Base-by-base conservation (phyloP, 2,888 invertebrate species). In the Theretra japonica region DNA sequence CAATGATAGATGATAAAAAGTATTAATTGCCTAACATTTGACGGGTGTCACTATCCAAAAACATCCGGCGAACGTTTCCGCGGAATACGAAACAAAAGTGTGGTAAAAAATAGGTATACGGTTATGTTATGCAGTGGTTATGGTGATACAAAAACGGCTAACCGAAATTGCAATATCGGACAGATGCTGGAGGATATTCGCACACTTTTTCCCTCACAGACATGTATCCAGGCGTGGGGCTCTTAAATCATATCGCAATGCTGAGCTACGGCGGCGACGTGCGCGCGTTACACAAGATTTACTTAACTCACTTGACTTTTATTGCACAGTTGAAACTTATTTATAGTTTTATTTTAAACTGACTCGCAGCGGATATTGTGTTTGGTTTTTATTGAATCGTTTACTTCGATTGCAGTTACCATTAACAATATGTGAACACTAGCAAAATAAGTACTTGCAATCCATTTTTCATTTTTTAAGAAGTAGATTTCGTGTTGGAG, bases 101-200 rank as follows among this genome's bases (percentile, higher is more conserved):
- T 25, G 17, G 25, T 17, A 41, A 21, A 65, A 41, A 65, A 65
- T 41, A 48, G 23, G 23, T 65, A 65, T 11, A 53, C 21, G 21
- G 41, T 17, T 41, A 48, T 15, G 23, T 41, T 77, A 73, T 68
- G 65, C 70, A 23, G 58, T 59, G 72, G 69, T 68, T 77, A 77
- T 75, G 74, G 53, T 70, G 73, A 75, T 75, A 77, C 77, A 80
- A 81, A 82, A 82, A 76, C 78, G 73, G 72, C 68, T 70, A 72
- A 75, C 72, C 77, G 73, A 81, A 82, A 81, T 80, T 80, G 79
- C 82, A 83, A 83, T 83, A 84, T 81, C 79, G 78, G 75, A 75
- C 80, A 80, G 74, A 78, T 78, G 78, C 70, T 71, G 72, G 74
- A 70, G 72, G 72, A 69, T 62, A 73, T 79, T 75, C 75, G 53